These are phyloP conservation scores for Psittacula cyanocephala DNA, from an alignment of 2,113 vertebrate genomes.

Conservation along the genomic window DNA sequence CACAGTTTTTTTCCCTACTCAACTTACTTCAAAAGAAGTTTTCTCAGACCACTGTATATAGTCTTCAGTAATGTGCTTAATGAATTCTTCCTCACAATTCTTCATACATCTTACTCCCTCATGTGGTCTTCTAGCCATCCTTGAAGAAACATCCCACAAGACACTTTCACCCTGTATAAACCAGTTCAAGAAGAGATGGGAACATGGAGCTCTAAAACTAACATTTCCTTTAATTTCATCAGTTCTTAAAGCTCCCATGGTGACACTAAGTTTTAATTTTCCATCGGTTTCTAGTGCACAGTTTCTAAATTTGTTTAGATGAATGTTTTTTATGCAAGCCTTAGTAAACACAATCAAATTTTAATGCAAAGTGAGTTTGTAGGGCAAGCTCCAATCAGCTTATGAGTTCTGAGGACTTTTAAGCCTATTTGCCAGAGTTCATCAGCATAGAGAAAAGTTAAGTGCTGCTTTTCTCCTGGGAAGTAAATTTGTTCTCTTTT, in stretches of 20 bases:
- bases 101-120: neutral
- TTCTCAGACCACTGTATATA: neutral
- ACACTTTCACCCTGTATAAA: neutral
- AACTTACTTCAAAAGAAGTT: neutral
- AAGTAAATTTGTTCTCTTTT: neutral
- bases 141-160: neutral
- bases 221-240: neutral
- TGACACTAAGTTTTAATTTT: slow-evolving; percentile 21
- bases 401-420: neutral
- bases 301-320: slow-evolving; percentile 14
- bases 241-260: neutral
- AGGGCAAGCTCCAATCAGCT: neutral
- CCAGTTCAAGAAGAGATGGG: neutral
- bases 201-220: neutral
- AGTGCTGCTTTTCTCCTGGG: neutral
- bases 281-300: neutral
- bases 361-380: neutral
- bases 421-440: neutral
- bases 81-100: neutral
- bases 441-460: neutral
- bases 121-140: neutral
- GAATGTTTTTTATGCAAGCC: slow-evolving; percentile 1
- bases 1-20: neutral
- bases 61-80: neutral
- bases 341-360: neutral